A percentile compares a stretch with the other conserved stretches of the same genome.
Conservation (phyloP, 1,140 invertebrate species). For the Zaprionus africanus region DNA sequence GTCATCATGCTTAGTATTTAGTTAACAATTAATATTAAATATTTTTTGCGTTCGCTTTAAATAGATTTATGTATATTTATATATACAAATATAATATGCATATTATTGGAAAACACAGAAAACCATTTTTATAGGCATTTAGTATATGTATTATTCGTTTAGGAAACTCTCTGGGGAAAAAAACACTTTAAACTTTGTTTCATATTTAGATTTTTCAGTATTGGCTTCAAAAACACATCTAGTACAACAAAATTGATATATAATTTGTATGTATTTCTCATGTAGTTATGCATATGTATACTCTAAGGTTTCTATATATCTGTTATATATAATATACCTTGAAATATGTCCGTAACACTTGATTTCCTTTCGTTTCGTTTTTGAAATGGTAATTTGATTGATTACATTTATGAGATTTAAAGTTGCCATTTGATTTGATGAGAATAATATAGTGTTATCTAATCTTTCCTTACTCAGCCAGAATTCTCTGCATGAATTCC, state of each 20-base stretch:
- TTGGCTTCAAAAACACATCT: constrained; percentile 68
- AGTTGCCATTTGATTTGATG: constrained; percentile 61
- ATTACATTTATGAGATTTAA: constrained; percentile 57
- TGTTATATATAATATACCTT: constrained; percentile 33
- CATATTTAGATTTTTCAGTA: constrained; percentile 37
- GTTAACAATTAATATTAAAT: constrained; percentile 68
- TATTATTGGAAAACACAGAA: constrained; percentile 77
- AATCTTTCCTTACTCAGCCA: not conserved
- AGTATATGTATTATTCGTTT: constrained; percentile 47
- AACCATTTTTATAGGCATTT: constrained; percentile 60
- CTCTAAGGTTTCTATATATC: constrained; percentile 29
- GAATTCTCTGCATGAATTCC: not conserved
- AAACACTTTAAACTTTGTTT: constrained; percentile 48
- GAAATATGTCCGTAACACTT: constrained; percentile 62
- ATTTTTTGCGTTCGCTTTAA: constrained; percentile 21
- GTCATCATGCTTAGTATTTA: constrained; percentile 79
- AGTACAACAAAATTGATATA: constrained; percentile 68
- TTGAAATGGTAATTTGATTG: constrained; percentile 59
- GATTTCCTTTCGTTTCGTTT: constrained; percentile 51
- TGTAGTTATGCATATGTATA: constrained; percentile 47
- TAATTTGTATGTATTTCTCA: constrained; percentile 36
- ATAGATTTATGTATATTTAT: constrained; percentile 38
- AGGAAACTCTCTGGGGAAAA: constrained; percentile 30
- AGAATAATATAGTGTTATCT: constrained; percentile 21
- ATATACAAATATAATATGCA: constrained; percentile 49